Conservation (phyloP, 1,140 invertebrate genomes). For the Drosophila yakuba region DNA sequence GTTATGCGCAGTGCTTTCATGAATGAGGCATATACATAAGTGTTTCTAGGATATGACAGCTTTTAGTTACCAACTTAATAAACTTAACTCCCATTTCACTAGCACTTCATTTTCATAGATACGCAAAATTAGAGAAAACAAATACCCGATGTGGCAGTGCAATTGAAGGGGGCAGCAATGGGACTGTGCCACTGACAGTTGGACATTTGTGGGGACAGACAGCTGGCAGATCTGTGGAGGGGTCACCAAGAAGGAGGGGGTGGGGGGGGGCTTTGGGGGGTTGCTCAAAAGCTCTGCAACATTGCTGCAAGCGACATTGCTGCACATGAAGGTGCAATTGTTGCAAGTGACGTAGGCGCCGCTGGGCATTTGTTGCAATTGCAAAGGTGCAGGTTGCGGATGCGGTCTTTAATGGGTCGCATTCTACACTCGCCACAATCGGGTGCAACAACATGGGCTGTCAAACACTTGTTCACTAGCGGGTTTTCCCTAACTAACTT, state of each 20-base stretch:
- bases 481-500: neutral
- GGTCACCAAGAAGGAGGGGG: constrained; percentile 13
- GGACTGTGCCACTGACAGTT: constrained; percentile 4
- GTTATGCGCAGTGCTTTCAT: neutral
- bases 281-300: constrained; percentile 13
- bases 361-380: constrained; percentile 3
- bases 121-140: neutral
- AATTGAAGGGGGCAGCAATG: neutral
- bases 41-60: no score
- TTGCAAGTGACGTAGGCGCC: constrained; percentile 28
- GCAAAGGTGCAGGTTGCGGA: constrained; percentile 19
- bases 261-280: neutral
- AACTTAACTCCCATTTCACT: neutral
- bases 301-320: neutral
- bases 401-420: constrained; percentile 41
- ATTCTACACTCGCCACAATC: constrained; percentile 20
- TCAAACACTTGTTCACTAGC: no score
- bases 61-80: neutral
- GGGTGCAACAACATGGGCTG: neutral
- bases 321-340: neutral
- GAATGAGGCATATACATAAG: neutral
- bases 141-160: neutral
- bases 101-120: no score
- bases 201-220: constrained; percentile 18
- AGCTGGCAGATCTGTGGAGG: constrained; percentile 5